Evolutionary conservation across 2,797 vertebrate species (phyloP).

Genomic region (Microctenopoma lineatum): DNA sequence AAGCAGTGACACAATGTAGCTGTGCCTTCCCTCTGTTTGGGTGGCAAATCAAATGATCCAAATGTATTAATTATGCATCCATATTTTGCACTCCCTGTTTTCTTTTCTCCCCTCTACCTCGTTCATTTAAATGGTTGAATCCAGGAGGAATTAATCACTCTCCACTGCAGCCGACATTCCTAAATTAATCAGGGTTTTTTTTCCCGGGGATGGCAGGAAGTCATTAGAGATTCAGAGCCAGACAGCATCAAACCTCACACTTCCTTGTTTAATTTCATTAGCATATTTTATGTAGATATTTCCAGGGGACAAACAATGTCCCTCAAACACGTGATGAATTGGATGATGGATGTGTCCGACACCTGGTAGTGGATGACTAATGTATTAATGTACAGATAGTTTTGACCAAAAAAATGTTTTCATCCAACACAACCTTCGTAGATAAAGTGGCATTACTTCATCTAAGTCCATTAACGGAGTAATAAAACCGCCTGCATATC

Average conservation of each 20-base stretch:
- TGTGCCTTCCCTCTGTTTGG: constrained; percentile 60
- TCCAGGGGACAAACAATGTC: constrained; percentile 68
- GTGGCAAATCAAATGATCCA: constrained; percentile 78
- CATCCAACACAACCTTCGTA: constrained; percentile 27
- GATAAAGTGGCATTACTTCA: constrained; percentile 60
- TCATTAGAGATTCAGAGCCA: constrained; percentile 76
- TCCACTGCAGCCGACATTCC: constrained; percentile 71
- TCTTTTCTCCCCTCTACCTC: constrained; percentile 62
- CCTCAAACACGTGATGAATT: constrained; percentile 42
- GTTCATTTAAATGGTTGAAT: constrained; percentile 78
- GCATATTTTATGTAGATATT: constrained; percentile 80
- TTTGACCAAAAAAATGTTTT: constrained; percentile 2
- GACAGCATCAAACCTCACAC: constrained; percentile 65
- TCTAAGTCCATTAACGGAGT: constrained; percentile 67
- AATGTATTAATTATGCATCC: constrained; percentile 79
- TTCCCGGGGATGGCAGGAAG: constrained; percentile 69
- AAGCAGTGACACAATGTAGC: constrained; percentile 67
- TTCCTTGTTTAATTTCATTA: constrained; percentile 81
- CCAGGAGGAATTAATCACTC: constrained; percentile 80
- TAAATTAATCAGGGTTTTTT: constrained; percentile 78
- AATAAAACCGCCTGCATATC: constrained; percentile 65
- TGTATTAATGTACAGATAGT: neutral
- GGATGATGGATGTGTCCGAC: constrained; percentile 43
- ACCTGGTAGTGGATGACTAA: constrained; percentile 38
- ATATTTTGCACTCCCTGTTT: constrained; percentile 70